Evolutionary conservation across 2,888 invertebrate species (phyloP).

Genomic region (Drosophila engyochracea): DNA sequence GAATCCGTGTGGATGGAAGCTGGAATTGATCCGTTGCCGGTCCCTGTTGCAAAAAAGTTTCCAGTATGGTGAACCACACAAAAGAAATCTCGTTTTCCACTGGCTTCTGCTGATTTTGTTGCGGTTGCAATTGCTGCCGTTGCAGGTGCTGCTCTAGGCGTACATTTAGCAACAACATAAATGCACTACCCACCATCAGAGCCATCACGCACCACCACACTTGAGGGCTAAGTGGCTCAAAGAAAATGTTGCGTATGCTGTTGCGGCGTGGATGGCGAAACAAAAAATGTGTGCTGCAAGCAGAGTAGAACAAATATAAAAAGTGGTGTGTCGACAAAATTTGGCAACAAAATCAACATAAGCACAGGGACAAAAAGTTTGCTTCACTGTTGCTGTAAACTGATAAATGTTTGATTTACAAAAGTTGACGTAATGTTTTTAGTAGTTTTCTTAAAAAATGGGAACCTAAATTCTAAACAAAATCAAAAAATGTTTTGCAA

Average conservation of each 20-base stretch:
- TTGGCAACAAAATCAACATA: not conserved
- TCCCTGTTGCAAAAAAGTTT: constrained; percentile 82
- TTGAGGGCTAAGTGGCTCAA: constrained; percentile 75
- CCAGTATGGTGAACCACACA: constrained; percentile 78
- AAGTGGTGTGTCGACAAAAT: not conserved
- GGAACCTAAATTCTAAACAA: not conserved
- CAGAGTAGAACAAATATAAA: not conserved
- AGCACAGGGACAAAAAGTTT: not conserved
- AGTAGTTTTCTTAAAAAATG: not conserved
- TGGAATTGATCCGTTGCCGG: constrained; percentile 73
- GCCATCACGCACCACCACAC: constrained; percentile 82
- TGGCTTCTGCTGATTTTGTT: not conserved
- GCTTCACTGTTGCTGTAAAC: not conserved
- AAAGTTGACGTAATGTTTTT: not conserved
- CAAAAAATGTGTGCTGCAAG: constrained; percentile 76
- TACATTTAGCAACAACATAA: constrained; percentile 71
- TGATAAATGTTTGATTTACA: not conserved
- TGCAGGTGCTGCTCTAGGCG: constrained; percentile 61
- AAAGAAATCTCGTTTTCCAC: constrained; percentile 71
- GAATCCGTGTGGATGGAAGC: constrained; percentile 76
- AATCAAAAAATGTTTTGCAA: not conserved
- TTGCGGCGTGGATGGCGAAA: constrained; percentile 82
- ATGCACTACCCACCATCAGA: constrained; percentile 60
- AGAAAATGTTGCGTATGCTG: constrained; percentile 82
- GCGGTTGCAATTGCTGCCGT: not conserved